These are phyloP conservation scores for Drosophila varians DNA, from an alignment of 1,140 invertebrate species.

Conservation along the genomic window DNA sequence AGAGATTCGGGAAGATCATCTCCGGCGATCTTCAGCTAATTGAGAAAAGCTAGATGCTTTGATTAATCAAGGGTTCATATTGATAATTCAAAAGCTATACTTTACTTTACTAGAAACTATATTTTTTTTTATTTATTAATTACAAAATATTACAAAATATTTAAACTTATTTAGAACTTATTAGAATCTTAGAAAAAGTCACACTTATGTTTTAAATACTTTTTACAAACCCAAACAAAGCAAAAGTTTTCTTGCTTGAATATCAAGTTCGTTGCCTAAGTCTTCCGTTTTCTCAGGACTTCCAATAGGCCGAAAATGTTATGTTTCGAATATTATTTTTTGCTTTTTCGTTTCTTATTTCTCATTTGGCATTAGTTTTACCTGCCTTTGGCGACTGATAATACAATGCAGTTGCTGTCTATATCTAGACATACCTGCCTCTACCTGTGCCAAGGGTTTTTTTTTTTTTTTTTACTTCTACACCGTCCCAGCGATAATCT, in stretches of 20 bases:
- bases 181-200: neutral
- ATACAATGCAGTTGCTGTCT: slow-evolving; percentile 63
- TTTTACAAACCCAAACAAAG: neutral
- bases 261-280: slow-evolving; percentile 48
- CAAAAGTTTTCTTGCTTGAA: neutral
- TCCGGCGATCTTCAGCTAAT: slow-evolving; percentile 13
- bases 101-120: no score
- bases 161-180: no score
- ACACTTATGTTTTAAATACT: neutral
- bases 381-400: slow-evolving; percentile 57
- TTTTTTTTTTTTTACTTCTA: slow-evolving; percentile 33
- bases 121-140: no score
- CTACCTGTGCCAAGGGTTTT: slow-evolving; percentile 69
- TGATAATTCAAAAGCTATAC: no score
- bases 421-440: neutral
- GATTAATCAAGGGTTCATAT: neutral
- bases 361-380: slow-evolving; percentile 71
- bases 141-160: neutral
- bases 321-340: slow-evolving; percentile 1
- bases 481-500: slow-evolving; percentile 20
- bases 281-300: slow-evolving; percentile 40
- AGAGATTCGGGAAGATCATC: neutral
- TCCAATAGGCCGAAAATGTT: slow-evolving; percentile 26
- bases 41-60: neutral
- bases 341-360: slow-evolving; percentile 12